Evolutionary conservation across 2,797 vertebrate genomes (phyloP), one percentile per base, ranked within the genome.

Genomic region (Linurgus olivaceus): DNA sequence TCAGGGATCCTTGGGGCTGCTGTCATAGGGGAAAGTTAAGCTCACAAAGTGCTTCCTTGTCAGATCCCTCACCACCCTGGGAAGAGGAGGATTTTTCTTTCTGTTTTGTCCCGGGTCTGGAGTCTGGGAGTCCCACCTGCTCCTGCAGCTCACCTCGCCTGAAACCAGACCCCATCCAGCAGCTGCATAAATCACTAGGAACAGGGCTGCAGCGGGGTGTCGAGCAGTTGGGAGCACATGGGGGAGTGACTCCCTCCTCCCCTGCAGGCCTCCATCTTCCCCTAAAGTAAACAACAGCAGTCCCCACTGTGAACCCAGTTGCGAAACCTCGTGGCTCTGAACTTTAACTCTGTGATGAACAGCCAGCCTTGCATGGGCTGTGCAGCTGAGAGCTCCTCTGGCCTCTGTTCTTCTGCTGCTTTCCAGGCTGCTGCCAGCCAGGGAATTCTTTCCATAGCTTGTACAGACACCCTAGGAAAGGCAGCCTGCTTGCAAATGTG

Each of bases 111-210:
- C 67, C 0, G 0, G 11, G 40, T 76, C 90, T 86, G 78, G 97
- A 98, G 97, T 88, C 89, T 73, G 45, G 33, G 88, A 81, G 83
- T 76, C 87, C 97, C 98, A 99, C 98, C 98, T 99, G 99, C 97
- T 98, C 97, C 98, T 98, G 98, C 98, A 98, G 98, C 98, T 99
- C 98, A 98, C 90, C 80, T 90, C 93, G 94, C 94, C 86, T 97
- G 98, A 98, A 99, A 99, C 97, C 96, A 82, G 98, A 99, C n/a
- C 94, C 97, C 91, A 37, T 82, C 38, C 83, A 97, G 97, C 98
- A 99, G 98, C 98, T 98, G 98, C 97, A 97, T 96, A 96, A 97
- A 98, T 97, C 95, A 82, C 94, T 91, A 96, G 37, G 92, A 88
- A 47, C 70, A 6, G 88, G 62, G 42, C 83, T 85, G 86, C 82